Base-by-base conservation (phyloP, 2,797 vertebrate species). In the Pseudochirops cupreus region DNA sequence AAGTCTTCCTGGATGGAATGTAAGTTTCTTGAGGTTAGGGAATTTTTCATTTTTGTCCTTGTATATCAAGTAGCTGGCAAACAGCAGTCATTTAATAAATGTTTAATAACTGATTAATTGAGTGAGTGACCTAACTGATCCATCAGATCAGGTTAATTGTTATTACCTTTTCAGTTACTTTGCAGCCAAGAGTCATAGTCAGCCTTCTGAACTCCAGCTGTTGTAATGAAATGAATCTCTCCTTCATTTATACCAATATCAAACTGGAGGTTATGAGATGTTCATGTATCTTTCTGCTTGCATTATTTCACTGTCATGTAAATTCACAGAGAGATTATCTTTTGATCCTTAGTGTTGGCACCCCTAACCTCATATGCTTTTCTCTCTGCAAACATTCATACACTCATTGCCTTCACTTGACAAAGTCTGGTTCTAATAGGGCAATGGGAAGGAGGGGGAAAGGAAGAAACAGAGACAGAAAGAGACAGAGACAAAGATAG, bases 121-220 rank as follows among this genome's bases (percentile, higher is more conserved):
- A 82, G 62, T 50, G 39, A 91, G 12, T 46, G 46, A 54, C 74
- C 39, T 87, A 87, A 33, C 7, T 57, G 21, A 92, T 91, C 28
- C 97, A 16, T 91, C 59, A 95, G 90, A 92, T 91, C 52, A 16
- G 9, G 28, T 91, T 93, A 56, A 92, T 97, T 95, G n/a, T 39
- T 87, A 11, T 87, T 50, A 50, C 1, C 12, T 26, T 91, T 74
- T 21, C 93, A 92, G 12, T 18, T 21, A 94, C 9, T 91, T 74
- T 93, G 62, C 82, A 57, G n/a, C 62, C 14, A 18, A 52, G 6
- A 90, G 46, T 56, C 50, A 54, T 56, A 89, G 53, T 50, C 74
- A 91, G 50, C 91, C 95, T 92, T 67, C n/a, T 12, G 52, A 90
- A 56, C 55, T 91, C 31, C 24, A 18, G 14, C 53, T 90, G n/a